Base-by-base conservation (phyloP, 2,888 invertebrate species). In the Melipona beecheii region DNA sequence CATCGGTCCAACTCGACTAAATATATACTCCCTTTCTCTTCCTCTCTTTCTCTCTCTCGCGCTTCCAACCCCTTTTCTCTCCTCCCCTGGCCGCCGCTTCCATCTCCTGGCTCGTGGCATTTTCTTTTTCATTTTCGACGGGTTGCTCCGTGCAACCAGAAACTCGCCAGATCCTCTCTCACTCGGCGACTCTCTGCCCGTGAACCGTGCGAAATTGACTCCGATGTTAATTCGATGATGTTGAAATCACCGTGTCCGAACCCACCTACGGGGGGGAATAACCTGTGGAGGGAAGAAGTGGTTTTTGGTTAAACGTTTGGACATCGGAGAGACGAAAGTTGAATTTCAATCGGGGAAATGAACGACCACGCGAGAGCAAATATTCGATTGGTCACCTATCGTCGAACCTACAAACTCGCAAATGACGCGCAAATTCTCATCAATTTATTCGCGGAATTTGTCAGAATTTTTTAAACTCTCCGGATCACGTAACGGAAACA, bases 1-100 rank as follows among this genome's bases (percentile, higher is more conserved):
- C 94, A 86, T 78, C 89, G 81, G 87, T 93, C 93, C 94, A 94
- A 90, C 90, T 86, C 91, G 91, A 93, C 94, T 94, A 94, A 94
- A 94, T 94, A 94, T 94, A 94, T 91, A 92, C 92, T 89, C 90
- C 91, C 92, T 90, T 85, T 90, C 84, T 86, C 88, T 86, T 78
- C 75, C 78, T 84, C 81, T 86, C 83, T 83, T 82, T 83, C 81
- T 73, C 49, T 82, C 78, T 71, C 60, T 77, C 78, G 60, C 65
- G 66, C 49, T 24, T 69, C 27, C 73, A 19, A 64, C 4, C 52
- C 52, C 3, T 17, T 27, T 4, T 27, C 50, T 2, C 60, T 43
- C 43, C 43, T 43, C 11, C 2, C 43, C 43, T 9, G 43, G 43
- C 56, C 76, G 6, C 56, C 19, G 17, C 49, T 56, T 56, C 73